Percentiles rank a stretch among this genome's conserved stretches.
Conservation (phyloP, 2,113 vertebrate genomes). For the Clarias batrachus region DNA sequence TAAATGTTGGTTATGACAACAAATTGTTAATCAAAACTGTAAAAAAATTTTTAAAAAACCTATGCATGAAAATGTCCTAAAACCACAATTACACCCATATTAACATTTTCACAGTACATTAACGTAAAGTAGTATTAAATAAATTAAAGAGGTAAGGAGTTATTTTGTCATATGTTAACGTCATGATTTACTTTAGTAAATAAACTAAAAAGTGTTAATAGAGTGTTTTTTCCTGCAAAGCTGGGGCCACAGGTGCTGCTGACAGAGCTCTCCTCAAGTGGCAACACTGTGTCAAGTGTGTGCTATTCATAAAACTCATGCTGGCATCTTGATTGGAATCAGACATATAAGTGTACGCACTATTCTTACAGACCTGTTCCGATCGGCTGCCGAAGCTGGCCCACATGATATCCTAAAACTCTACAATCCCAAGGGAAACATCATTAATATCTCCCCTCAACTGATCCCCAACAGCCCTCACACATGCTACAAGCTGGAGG, state of each 20-base stretch:
- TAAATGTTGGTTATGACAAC: not conserved
- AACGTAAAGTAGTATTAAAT: too few species aligned
- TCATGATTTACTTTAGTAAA: not conserved
- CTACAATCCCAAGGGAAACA: constrained; percentile 76
- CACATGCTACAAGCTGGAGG: constrained; percentile 74
- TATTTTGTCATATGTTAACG: not conserved
- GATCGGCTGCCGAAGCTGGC: constrained; percentile 74
- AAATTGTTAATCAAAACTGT: not conserved
- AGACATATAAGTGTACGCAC: not conserved
- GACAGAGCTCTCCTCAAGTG: constrained; percentile 47
- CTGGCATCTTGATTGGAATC: not conserved
- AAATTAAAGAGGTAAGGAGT: not conserved
- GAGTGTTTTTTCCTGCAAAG: not conserved
- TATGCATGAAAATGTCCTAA: not conserved
- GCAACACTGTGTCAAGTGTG: constrained; percentile 18
- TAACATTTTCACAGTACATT: too few species aligned
- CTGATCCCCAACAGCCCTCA: constrained; percentile 68
- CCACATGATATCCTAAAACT: constrained; percentile 78
- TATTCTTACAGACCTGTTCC: constrained; percentile 70
- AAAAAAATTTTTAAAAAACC: too few species aligned
- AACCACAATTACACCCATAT: not conserved
- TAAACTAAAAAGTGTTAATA: not conserved
- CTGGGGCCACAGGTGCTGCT: constrained; percentile 48
- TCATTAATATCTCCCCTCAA: constrained; percentile 76
- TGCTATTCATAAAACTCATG: constrained; percentile 20